These are phyloP conservation scores for Procambarus clarkii DNA, from an alignment of 1,140 invertebrate genomes.

Conservation along the genomic window DNA sequence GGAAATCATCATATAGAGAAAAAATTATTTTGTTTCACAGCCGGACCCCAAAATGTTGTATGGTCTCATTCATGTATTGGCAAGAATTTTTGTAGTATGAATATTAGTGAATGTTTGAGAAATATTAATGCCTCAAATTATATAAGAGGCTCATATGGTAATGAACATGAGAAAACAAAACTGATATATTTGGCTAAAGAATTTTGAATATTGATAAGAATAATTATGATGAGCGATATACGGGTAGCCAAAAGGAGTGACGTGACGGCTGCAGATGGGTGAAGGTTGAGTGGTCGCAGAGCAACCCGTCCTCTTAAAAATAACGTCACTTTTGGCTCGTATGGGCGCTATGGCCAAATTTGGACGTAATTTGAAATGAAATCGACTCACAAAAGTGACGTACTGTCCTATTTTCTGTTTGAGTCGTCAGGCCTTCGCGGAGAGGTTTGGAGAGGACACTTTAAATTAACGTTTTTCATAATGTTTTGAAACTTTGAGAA, in stretches of 20 bases:
- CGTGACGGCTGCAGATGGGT: slow-evolving; percentile 36
- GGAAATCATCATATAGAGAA: slow-evolving; percentile 42
- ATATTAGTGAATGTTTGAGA: neutral
- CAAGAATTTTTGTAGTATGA: slow-evolving; percentile 24
- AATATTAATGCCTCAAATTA: slow-evolving; percentile 19
- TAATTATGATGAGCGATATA: slow-evolving; percentile 41
- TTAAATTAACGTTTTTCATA: too few species aligned
- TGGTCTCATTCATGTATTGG: slow-evolving; percentile 45
- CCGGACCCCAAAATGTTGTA: slow-evolving; percentile 47
- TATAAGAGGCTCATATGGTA: slow-evolving; percentile 13
- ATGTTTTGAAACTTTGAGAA: too few species aligned
- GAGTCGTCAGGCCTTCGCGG: too few species aligned
- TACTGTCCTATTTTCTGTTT: too few species aligned
- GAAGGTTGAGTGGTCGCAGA: slow-evolving; percentile 43
- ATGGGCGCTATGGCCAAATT: too few species aligned
- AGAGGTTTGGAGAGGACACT: too few species aligned
- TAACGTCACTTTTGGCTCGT: too few species aligned
- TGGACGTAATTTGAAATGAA: too few species aligned
- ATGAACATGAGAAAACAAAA: slow-evolving; percentile 9
- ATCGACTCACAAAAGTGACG: too few species aligned
- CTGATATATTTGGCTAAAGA: slow-evolving; percentile 30
- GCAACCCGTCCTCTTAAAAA: neutral
- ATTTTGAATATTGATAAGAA: neutral
- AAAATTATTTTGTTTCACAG: slow-evolving; percentile 39
- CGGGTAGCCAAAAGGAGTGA: slow-evolving; percentile 50